Conservation (phyloP, 2,113 vertebrate genomes). For the Chroicocephalus ridibundus region DNA sequence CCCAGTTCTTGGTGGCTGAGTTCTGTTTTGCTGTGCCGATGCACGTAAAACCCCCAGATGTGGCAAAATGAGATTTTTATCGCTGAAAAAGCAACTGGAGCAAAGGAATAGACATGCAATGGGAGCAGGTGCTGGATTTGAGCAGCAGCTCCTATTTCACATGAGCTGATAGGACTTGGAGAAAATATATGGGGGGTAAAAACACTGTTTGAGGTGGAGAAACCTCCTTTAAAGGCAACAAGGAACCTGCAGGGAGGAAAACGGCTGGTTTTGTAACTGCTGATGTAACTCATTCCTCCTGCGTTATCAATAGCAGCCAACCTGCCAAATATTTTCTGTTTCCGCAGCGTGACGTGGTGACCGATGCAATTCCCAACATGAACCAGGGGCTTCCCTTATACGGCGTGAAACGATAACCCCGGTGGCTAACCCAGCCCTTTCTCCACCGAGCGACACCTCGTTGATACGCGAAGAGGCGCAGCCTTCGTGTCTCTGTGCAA, state of each 20-base stretch:
- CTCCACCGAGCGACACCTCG: neutral
- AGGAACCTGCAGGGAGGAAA: neutral
- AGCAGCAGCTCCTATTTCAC: neutral
- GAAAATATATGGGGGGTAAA: accelerated
- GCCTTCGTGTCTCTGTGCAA: neutral
- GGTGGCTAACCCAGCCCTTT: neutral
- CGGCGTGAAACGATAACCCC: neutral
- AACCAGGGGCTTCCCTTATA: neutral
- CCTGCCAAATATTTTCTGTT: neutral
- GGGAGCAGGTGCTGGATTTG: neutral
- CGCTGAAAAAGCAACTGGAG: neutral
- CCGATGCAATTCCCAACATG: neutral
- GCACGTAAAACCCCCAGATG: accelerated
- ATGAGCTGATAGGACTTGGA: accelerated
- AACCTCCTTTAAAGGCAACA: neutral
- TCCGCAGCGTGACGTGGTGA: neutral
- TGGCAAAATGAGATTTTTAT: neutral
- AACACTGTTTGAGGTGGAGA: neutral
- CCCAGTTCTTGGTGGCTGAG: accelerated
- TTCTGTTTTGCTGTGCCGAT: accelerated
- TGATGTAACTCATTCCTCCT: neutral
- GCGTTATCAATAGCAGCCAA: neutral
- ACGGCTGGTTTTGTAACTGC: neutral
- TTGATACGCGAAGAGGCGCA: neutral
- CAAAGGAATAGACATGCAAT: neutral